Evolutionary conservation across 2,113 vertebrate species (phyloP), one percentile per base, ranked within the genome.

Genomic region (Hoplias malabaricus): DNA sequence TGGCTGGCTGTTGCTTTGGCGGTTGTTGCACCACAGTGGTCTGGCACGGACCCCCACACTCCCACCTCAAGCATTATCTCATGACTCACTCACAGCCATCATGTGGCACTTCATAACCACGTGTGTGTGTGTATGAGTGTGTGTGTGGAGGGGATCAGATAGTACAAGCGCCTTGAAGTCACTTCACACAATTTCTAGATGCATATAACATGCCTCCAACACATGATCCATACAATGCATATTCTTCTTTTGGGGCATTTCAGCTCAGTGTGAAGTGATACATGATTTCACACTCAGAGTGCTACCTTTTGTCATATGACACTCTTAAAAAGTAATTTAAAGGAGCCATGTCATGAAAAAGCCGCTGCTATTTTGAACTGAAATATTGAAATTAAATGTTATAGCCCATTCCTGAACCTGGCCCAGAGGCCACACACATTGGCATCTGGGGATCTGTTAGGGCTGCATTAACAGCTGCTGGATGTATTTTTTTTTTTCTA

Each of bases 21-120:
- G 68, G 46, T 76, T 74, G 65, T 59, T 69, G n/a, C 77, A 42
- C 43, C 66, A 40, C 59, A 34, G 66, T 61, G 48, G 54, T 79
- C 69, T 79, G 66, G 73, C 67, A 67, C 23, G 34, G 53, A 50
- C 69, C 68, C 25, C 43, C 69, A 65, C 38, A 66, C 48, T 69
- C 10, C 71, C 36, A 48, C 16, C 4, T 43, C 23, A 21, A 67
- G 42, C 29, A 12, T 23, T 46, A 77, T 80, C 69, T 65, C 70
- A 33, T 77, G 61, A 73, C 61, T 79, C 59, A 33, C 62, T 65
- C 43, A 34, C 16, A 6, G 16, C 34, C 36, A 65, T 53, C 29
- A 69, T 31, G 23, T 29, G 56, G 29, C 53, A 69, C 38, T 59
- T 77, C 38, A 34, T 38, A 23, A 40, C 53, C 50, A 68, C 69